Evolutionary conservation across 2,113 vertebrate genomes (phyloP).

Genomic region (Penelope pileata): DNA sequence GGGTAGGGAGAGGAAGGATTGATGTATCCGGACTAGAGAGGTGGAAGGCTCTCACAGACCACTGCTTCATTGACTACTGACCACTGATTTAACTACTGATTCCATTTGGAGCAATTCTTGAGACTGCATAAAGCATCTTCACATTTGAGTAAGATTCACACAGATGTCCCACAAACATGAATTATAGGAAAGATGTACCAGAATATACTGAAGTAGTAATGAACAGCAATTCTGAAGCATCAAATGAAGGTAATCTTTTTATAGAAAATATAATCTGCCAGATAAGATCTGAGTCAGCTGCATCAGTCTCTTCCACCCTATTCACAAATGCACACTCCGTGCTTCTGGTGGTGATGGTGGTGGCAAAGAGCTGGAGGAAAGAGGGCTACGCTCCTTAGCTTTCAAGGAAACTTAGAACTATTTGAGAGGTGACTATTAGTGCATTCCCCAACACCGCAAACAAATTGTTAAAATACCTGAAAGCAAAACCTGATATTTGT

Average conservation of each 20-base stretch:
- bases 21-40: accelerated
- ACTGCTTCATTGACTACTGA: not conserved
- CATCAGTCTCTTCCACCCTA: not conserved
- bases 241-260: not conserved
- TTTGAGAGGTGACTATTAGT: not conserved
- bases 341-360: not conserved
- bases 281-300: not conserved
- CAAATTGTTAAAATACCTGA: not conserved
- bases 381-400: not conserved
- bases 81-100: not conserved
- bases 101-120: not conserved
- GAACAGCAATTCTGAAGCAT: not conserved
- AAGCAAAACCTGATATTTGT: not conserved
- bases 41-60: not conserved
- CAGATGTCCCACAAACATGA: accelerated
- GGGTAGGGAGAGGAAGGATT: too few relatives aligned
- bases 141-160: not conserved
- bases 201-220: not conserved
- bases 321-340: not conserved
- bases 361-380: not conserved
- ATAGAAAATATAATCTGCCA: not conserved
- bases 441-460: not conserved
- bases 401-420: not conserved
- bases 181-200: not conserved
- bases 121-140: not conserved